A percentile compares a stretch with the other conserved stretches of the same genome.
Conservation (phyloP, 2,888 invertebrate species). For the Adineta ricciae region DNA sequence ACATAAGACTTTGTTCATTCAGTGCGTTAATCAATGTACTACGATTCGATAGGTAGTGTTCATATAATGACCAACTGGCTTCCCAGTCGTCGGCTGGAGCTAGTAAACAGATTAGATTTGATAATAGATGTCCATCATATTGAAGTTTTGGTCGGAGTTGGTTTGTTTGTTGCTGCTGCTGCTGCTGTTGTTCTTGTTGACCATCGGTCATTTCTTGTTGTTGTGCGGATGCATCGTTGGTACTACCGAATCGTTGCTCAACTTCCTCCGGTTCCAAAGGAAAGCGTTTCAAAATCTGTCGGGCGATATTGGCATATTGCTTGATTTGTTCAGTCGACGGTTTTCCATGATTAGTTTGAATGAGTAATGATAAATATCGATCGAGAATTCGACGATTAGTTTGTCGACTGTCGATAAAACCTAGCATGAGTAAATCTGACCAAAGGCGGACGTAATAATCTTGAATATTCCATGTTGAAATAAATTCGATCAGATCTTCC, state of each 20-base stretch:
- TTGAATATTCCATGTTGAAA: conserved; percentile 9
- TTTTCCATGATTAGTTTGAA: background rate
- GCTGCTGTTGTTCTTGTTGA: background rate
- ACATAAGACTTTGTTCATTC: background rate
- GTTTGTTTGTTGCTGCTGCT: background rate
- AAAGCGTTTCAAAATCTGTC: background rate
- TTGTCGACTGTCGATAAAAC: background rate
- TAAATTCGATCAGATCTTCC: background rate
- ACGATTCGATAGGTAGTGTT: background rate
- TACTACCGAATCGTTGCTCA: background rate
- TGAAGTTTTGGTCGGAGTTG: background rate
- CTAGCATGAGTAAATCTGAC: conserved; percentile 1
- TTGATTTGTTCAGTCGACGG: background rate
- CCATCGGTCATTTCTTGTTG: background rate
- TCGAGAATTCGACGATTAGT: background rate
- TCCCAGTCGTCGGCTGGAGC: background rate
- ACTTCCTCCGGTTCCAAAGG: background rate
- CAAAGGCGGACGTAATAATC: conserved; percentile 7
- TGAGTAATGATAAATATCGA: conserved; percentile 9
- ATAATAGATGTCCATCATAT: background rate
- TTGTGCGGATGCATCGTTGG: background rate
- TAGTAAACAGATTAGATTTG: background rate
- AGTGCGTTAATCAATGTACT: background rate
- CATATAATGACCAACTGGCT: background rate
- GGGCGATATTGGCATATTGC: conserved; percentile 11